These are phyloP conservation scores for Biston betularia DNA, from an alignment of 2,888 invertebrate species.

Conservation along the genomic window DNA sequence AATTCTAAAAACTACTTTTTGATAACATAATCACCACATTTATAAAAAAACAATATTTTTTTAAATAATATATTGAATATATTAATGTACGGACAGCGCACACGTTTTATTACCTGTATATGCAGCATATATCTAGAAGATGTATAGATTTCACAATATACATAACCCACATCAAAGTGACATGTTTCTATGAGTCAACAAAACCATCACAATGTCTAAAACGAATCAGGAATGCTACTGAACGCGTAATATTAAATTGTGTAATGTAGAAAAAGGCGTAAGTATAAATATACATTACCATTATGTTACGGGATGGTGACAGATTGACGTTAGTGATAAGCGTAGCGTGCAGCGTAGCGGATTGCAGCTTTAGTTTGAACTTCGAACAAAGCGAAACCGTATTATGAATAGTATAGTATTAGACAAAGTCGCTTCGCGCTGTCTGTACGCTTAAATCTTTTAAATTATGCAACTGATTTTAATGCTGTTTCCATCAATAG, in stretches of 20 bases:
- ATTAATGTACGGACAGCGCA: too few species aligned
- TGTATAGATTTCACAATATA: slow-evolving; percentile 6
- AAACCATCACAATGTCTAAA: slow-evolving; percentile 33
- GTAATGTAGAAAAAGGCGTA: slow-evolving; percentile 41
- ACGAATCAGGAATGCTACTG: slow-evolving; percentile 53
- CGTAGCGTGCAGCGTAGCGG: slow-evolving; percentile 25
- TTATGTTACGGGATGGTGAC: slow-evolving; percentile 44
- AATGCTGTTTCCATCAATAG: too few species aligned
- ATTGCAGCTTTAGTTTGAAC: not conserved
- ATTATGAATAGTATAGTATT: not conserved
- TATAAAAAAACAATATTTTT: too few species aligned
- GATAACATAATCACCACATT: too few species aligned
- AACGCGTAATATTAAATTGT: slow-evolving; percentile 47
- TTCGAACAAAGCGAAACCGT: not conserved
- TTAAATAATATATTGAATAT: too few species aligned
- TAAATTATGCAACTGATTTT: too few species aligned
- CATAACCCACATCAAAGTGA: slow-evolving; percentile 35
- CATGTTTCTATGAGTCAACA: slow-evolving; percentile 38
- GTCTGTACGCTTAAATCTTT: too few species aligned
- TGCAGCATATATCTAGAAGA: too few species aligned
- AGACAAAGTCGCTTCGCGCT: too few species aligned
- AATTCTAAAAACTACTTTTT: too few species aligned
- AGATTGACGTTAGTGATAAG: slow-evolving; percentile 22
- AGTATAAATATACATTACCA: slow-evolving; percentile 51
- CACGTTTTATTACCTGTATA: not conserved